A percentile compares a stretch with the other conserved stretches of the same genome.
Conservation (phyloP, 2,797 vertebrate genomes). For the Ptychobarbus kaznakovi region DNA sequence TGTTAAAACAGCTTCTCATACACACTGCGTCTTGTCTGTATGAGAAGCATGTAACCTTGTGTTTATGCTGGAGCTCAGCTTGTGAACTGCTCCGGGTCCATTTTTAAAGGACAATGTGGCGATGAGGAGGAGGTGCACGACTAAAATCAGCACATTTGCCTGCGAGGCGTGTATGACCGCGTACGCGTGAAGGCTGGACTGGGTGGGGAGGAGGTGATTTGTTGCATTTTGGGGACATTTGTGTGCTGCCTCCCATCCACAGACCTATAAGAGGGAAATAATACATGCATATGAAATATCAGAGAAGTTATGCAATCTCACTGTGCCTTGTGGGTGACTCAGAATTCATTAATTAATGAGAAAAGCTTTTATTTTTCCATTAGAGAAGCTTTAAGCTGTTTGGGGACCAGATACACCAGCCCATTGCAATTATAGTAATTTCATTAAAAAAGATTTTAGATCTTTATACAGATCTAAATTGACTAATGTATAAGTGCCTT, state of each 20-base stretch:
- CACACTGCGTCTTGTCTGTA: slow-evolving; percentile 20
- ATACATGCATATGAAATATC: slow-evolving; percentile 8
- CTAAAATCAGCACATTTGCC: slow-evolving; percentile 18
- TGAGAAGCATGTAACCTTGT: slow-evolving; percentile 43
- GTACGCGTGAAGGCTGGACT: background rate
- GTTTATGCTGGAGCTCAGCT: slow-evolving; percentile 41
- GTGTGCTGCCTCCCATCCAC: background rate
- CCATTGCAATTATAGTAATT: background rate
- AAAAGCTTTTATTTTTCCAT: slow-evolving; percentile 19
- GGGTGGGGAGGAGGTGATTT: background rate
- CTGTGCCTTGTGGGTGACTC: background rate
- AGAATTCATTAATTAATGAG: background rate
- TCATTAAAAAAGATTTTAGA: background rate
- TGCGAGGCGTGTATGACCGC: slow-evolving; percentile 20
- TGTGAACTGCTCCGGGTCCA: slow-evolving; percentile 14
- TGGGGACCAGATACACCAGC: background rate
- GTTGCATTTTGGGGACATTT: background rate
- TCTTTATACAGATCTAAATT: background rate
- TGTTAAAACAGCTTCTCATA: slow-evolving; percentile 7
- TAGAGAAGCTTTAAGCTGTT: background rate
- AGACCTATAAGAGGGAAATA: background rate
- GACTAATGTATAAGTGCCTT: background rate
- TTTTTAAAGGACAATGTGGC: slow-evolving; percentile 14
- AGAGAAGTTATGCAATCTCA: background rate
- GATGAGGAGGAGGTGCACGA: background rate